phyloP scores from a whole-genome alignment of 2,888 invertebrate genomes.

The Epistrophella euchroma region DNA sequence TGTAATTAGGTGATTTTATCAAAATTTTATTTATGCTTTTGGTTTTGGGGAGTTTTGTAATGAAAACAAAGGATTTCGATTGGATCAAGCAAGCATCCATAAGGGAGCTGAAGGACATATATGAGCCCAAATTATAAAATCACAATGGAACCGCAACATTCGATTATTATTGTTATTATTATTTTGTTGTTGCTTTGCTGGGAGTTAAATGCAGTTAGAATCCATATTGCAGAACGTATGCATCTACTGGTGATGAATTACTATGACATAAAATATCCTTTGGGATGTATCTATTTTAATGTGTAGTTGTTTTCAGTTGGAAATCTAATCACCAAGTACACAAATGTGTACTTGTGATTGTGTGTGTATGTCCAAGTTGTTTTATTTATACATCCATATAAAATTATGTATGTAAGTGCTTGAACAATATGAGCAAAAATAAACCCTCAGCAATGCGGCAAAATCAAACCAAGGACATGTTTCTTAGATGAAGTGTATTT shows the following conservation, averaged over 20 bases:
- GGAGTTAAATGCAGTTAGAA: conserved; percentile 52
- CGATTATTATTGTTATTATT: conserved; percentile 73
- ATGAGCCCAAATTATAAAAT: neutral
- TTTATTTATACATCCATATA: neutral
- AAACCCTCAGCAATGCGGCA: conserved; percentile 63
- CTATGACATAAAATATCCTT: neutral
- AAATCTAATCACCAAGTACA: conserved; percentile 46
- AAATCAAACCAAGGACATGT: conserved; percentile 50
- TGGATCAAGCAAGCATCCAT: conserved; percentile 4
- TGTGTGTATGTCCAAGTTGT: neutral
- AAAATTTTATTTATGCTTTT: conserved; percentile 77
- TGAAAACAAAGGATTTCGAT: conserved; percentile 61
- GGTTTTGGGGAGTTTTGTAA: conserved; percentile 70
- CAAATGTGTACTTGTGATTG: conserved; percentile 21
- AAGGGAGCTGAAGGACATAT: neutral
- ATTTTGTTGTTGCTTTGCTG: conserved; percentile 36
- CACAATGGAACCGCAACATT: conserved; percentile 51
- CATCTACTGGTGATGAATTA: conserved; percentile 49
- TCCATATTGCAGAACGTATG: conserved; percentile 33
- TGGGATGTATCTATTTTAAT: conserved; percentile 34
- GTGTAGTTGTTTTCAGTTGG: conserved; percentile 61
- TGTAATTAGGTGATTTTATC: conserved; percentile 79
- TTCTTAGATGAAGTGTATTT: neutral
- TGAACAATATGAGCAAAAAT: conserved; percentile 47
- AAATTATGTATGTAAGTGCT: conserved; percentile 2